Evolutionary conservation across 2,113 vertebrate genomes (phyloP).

Genomic region (human (Homo sapiens)): GRCh38 chr17:68860001-68860500

Average conservation of each 20-base stretch:
- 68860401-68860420: not conserved
- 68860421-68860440: not conserved
- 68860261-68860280: not conserved
- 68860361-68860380: not conserved
- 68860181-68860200: not conserved
- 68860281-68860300: not conserved
- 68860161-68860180: not conserved
- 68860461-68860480: not conserved
- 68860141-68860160: not conserved
- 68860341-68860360: not conserved
- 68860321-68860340: not conserved
- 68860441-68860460: not conserved
- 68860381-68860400: not conserved
- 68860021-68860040: not conserved
- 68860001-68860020: not conserved
- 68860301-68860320: not conserved
- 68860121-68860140: not conserved
- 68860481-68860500: not conserved
- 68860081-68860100: not conserved
- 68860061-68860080: not conserved
- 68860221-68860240: not conserved
- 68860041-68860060: conserved; percentile 20
- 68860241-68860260: not conserved
- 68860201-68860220: not conserved
- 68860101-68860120: not conserved